A percentile compares a stretch with the other conserved stretches of the same genome.
Evolutionary conservation across 92 coral and sea anemone species (phyloP).

Genomic region (Actinernus sp.): DNA sequence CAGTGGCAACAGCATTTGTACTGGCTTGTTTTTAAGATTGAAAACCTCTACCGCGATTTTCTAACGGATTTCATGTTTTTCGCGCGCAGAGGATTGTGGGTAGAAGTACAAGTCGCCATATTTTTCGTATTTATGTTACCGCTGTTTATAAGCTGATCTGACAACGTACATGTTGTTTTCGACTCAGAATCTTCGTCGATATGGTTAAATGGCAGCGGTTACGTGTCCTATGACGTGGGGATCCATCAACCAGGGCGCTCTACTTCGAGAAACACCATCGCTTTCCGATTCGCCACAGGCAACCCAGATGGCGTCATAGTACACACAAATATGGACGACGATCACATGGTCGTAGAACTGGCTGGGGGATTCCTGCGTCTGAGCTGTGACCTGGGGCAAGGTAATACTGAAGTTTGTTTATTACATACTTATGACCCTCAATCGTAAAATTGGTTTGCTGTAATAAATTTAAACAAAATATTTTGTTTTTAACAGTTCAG

Average conservation of each 20-base stretch:
- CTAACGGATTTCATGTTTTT: too few species aligned
- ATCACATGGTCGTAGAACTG: constrained; percentile 64
- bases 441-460: neutral
- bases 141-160: too few species aligned
- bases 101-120: too few species aligned
- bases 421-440: neutral
- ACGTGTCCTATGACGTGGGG: constrained; percentile 58
- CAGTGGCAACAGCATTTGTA: too few species aligned
- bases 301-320: constrained; percentile 47
- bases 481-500: too few species aligned
- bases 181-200: constrained; percentile 61
- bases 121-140: too few species aligned
- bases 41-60: too few species aligned
- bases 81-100: too few species aligned
- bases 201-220: constrained; percentile 73
- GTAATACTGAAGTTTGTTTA: constrained; percentile 2
- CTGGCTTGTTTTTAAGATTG: too few species aligned
- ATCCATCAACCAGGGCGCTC: constrained; percentile 44
- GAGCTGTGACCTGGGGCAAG: constrained; percentile 67
- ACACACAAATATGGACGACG: constrained; percentile 28
- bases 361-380: constrained; percentile 58
- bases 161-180: too few species aligned
- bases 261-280: constrained; percentile 31
- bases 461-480: too few species aligned
- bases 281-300: constrained; percentile 64